phyloP scores from a whole-genome alignment of 2,113 vertebrate genomes.

The Gallinago paraguaiae region DNA sequence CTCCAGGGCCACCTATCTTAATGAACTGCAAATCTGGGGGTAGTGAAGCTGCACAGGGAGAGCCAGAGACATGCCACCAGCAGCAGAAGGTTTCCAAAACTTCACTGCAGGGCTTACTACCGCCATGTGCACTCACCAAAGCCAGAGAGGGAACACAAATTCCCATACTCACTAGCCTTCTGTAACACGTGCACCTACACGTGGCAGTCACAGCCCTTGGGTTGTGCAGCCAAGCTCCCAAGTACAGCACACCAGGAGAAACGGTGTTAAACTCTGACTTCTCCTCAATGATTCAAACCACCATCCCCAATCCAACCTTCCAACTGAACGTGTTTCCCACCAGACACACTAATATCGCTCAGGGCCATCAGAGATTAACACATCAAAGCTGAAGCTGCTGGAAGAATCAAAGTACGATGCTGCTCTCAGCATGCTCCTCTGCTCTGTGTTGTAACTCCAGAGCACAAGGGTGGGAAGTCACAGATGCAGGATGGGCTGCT shows the following conservation, averaged over 20 bases:
- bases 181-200: background rate
- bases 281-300: background rate
- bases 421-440: background rate
- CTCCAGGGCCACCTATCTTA: background rate
- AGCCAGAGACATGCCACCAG: background rate
- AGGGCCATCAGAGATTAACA: background rate
- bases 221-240: background rate
- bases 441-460: background rate
- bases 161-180: background rate
- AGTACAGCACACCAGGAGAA: background rate
- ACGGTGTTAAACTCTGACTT: background rate
- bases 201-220: background rate
- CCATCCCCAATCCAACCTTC: background rate
- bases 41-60: background rate
- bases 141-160: background rate
- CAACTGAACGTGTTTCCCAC: background rate
- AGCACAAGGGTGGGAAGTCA: background rate
- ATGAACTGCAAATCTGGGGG: background rate
- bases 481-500: background rate
- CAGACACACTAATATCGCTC: background rate
- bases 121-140: background rate
- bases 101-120: background rate
- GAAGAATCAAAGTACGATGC: background rate
- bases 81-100: background rate
- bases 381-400: background rate